phyloP scores from a whole-genome alignment of 2,888 invertebrate species.

The Tachystola acroxantha region DNA sequence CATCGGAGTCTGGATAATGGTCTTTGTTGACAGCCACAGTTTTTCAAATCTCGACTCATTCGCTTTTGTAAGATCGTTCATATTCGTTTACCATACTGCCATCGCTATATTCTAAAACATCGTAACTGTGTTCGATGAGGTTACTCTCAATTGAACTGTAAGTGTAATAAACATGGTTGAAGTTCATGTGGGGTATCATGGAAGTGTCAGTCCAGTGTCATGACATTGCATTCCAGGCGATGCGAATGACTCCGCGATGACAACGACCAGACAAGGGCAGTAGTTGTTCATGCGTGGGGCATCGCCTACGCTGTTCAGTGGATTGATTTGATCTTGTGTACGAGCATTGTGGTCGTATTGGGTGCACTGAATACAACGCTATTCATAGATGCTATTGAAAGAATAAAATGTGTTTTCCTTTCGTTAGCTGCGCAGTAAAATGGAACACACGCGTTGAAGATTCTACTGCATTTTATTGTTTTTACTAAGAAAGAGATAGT shows the following conservation, averaged over 20 bases:
- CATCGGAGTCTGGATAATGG: conserved; percentile 52
- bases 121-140: conserved; percentile 13
- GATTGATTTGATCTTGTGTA: conserved; percentile 1
- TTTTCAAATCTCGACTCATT: conserved; percentile 50
- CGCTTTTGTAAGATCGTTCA: conserved; percentile 42
- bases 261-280: conserved; percentile 75
- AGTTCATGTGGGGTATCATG: conserved; percentile 20
- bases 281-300: conserved; percentile 47
- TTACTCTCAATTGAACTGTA: conserved; percentile 11
- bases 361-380: background rate
- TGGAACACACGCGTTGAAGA: too few relatives aligned
- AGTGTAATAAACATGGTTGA: background rate
- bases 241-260: conserved; percentile 71
- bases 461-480: too few relatives aligned
- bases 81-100: conserved; percentile 28
- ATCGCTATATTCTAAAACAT: conserved; percentile 12
- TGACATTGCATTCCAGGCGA: conserved; percentile 70
- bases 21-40: conserved; percentile 36
- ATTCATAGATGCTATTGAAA: background rate
- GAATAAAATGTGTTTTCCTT: too few relatives aligned
- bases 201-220: conserved; percentile 46
- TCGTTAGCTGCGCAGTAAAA: too few relatives aligned
- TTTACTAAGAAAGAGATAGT: too few relatives aligned
- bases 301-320: conserved; percentile 27
- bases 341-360: background rate